These are phyloP conservation scores for Notamacropus eugenii DNA, from an alignment of 2,797 vertebrate genomes.

Conservation along the genomic window DNA sequence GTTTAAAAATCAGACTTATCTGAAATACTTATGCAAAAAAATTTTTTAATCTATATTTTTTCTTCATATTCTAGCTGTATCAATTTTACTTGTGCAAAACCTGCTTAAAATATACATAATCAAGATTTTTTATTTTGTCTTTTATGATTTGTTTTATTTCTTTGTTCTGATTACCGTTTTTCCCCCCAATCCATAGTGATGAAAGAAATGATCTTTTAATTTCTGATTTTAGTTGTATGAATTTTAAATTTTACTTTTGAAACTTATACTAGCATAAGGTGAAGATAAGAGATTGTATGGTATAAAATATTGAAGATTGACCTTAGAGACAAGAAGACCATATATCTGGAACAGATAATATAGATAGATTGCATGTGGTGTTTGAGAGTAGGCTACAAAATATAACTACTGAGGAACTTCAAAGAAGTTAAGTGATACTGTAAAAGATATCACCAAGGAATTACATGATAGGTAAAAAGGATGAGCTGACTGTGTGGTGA, in stretches of 20 bases:
- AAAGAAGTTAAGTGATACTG: too few species aligned
- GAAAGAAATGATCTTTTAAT: neutral
- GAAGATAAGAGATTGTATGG: neutral
- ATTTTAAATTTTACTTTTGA: neutral
- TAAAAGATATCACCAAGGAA: too few species aligned
- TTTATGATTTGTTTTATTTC: neutral
- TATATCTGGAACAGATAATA: too few species aligned
- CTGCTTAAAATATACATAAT: neutral
- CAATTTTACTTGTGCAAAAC: neutral
- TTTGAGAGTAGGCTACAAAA: too few species aligned
- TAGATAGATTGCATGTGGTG: too few species aligned
- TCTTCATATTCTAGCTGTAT: neutral
- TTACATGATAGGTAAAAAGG: too few species aligned
- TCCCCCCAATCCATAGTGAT: neutral
- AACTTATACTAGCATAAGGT: neutral
- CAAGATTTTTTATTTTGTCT: neutral
- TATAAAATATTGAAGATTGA: too few species aligned
- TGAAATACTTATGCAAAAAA: neutral
- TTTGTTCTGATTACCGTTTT: neutral
- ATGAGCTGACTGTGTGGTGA: too few species aligned
- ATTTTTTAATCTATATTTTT: neutral
- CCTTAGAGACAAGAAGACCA: too few species aligned
- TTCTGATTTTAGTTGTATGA: neutral
- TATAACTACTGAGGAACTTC: too few species aligned
- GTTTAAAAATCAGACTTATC: neutral